phyloP scores from a whole-genome alignment of 2,888 invertebrate genomes.

The Agrochola circellaris region DNA sequence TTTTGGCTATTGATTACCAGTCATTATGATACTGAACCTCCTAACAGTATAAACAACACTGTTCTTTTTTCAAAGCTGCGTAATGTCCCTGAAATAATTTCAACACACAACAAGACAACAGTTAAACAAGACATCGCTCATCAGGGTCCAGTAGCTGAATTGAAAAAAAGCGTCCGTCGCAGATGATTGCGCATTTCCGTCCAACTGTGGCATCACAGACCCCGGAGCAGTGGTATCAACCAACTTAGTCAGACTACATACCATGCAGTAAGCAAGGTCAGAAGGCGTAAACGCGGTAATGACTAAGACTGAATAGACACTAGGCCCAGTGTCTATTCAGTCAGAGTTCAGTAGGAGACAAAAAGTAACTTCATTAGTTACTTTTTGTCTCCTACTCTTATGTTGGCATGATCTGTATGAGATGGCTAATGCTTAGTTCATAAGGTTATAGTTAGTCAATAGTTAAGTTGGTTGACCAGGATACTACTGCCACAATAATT shows the following conservation, averaged over 20 bases:
- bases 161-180: conserved; percentile 1
- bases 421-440: not conserved
- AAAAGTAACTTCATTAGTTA: no score
- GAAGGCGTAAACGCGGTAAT: conserved; percentile 1
- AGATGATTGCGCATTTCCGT: conserved; percentile 12
- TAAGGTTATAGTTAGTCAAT: not conserved
- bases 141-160: not conserved
- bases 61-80: not conserved
- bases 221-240: conserved; percentile 27
- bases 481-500: not conserved
- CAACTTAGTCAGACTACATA: conserved; percentile 4
- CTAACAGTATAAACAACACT: not conserved
- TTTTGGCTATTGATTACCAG: not conserved
- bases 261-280: not conserved
- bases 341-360: no score
- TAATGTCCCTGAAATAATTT: not conserved
- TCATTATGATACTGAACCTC: not conserved
- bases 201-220: conserved; percentile 22
- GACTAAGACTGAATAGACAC: no score
- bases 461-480: no score
- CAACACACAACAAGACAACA: not conserved
- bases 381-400: not conserved
- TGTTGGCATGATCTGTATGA: not conserved
- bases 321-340: no score
- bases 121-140: not conserved